Evolutionary conservation across 2,888 invertebrate genomes (phyloP), one percentile per base, ranked within the genome.

Genomic region (Catocala nupta): DNA sequence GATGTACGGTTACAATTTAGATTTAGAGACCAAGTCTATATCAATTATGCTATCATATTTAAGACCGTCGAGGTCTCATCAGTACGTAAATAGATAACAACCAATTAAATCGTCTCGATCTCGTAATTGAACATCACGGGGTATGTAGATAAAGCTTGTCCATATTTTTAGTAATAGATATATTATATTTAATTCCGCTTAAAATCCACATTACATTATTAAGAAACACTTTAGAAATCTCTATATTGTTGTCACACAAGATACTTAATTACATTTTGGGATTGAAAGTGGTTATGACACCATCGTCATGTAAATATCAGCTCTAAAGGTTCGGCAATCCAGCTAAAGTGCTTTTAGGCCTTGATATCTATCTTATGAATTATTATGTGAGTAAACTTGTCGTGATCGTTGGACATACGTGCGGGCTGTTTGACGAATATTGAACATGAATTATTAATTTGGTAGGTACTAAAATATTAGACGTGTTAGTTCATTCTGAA

Each of bases 321-420:
- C 50, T 71, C 73, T 70, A 78, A 68, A 78, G 82, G 81, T 89
- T 90, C 89, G 88, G 80, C 90, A 90, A 90, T 91, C 85, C 80
- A 63, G 81, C 77, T 80, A 74, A 84, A 91, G 88, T 86, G 90
- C 88, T 87, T 88, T 87, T 84, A 87, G 82, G 75, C 68, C 76
- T 75, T 81, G 81, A 87, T 89, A 87, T 89, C 87, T 87, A 86
- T 87, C 87, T 89, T 88, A 86, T 87, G 84, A 88, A 89, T 87
- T 83, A 89, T 87, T 81, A 86, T 82, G 74, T 73, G 78, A 74
- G 69, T 67, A 63, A 73, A 75, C 71, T 75, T 76, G 64, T 70
- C 65, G 70, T 65, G 68, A 58, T 62, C 63, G 58, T 60, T 56
- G 48, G 55, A 80, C 74, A 81, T 55, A 81, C 72, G 11, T 76